Evolutionary conservation across 2,888 invertebrate species (phyloP), one percentile per base, ranked within the genome.

Genomic region (Oscheius onirici): DNA sequence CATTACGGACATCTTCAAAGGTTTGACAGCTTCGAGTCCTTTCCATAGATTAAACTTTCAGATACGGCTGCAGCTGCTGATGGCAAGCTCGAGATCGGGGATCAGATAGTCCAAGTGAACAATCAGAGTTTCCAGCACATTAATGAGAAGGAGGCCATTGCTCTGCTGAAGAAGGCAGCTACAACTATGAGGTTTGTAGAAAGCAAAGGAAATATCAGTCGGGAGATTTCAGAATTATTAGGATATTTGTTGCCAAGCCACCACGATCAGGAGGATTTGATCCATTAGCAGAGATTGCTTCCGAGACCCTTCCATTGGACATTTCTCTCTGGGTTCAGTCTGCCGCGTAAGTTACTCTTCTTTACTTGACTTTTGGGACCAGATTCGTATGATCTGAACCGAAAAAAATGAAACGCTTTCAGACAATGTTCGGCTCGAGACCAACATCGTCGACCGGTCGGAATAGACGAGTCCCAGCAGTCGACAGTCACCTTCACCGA

Each of bases 81-180:
- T 58, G 81, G 83, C n/a, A 60, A 76, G 10, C 74, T 86, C 24
- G 83, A 83, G 43, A 79, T 83, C 5, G 86, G 86, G 13, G 86
- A 86, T 75, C 85, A 86, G 65, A 85, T 86, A 26, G 72, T 85
- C 6, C 83, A 86, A 63, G 81, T 84, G 24, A 84, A 85, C 55
- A 65, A 77, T n/a, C 77, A 80, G 2, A 80, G 82, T 10, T 86
- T 86, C 66, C 84, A 86, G 71, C 77, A 82, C 52, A 72, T 86
- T 22, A 76, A 71, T 22, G 82, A 82, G 20, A 71, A 80, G 11
- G 78, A 84, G 57, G 81, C 83, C 0, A 74, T 86, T 6, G 58
- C 72, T 15, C 70, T 82, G 17, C 69, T 86, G 15, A 69, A 79
- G 58, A 78, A 73, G 26, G 79, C 77, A 6, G 80, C 83, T 20